phyloP scores from a whole-genome alignment of 2,797 vertebrate genomes.

The Miichthys miiuy region DNA sequence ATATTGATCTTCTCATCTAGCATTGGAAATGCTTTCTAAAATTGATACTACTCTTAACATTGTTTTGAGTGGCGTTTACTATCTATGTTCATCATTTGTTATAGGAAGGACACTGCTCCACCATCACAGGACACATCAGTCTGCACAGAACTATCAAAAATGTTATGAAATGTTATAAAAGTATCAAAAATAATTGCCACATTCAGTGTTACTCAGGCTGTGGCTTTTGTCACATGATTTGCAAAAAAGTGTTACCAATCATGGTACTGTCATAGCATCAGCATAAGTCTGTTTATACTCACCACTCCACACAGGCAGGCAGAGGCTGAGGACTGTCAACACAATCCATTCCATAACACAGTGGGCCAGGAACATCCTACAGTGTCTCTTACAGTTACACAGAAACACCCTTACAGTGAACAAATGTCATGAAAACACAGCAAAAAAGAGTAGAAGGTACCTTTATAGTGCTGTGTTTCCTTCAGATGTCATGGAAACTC shows the following conservation, averaged over 20 bases:
- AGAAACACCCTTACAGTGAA: slow-evolving; percentile 13
- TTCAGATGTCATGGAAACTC: slow-evolving; percentile 62
- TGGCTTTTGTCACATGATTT: background rate
- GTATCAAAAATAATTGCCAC: background rate
- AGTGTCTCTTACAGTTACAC: slow-evolving; percentile 18
- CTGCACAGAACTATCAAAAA: background rate
- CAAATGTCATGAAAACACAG: slow-evolving; percentile 33
- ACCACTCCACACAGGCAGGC: slow-evolving; percentile 53
- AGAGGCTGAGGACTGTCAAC: slow-evolving; percentile 44
- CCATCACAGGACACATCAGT: background rate
- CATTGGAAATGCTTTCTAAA: background rate
- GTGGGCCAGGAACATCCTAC: slow-evolving; percentile 51
- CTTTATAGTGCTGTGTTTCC: slow-evolving; percentile 47
- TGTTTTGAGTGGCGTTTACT: background rate
- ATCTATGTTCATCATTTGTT: background rate
- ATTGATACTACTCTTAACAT: too few species aligned
- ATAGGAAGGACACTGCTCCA: background rate
- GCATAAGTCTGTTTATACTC: slow-evolving; percentile 45
- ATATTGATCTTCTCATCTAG: background rate
- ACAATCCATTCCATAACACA: slow-evolving; percentile 43
- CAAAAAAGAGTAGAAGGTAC: slow-evolving; percentile 50
- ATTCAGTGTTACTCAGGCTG: background rate
- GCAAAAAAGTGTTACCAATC: background rate
- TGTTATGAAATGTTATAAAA: background rate
- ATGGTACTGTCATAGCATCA: background rate